phyloP scores from a whole-genome alignment of 2,888 invertebrate genomes.

The Seira musarum region DNA sequence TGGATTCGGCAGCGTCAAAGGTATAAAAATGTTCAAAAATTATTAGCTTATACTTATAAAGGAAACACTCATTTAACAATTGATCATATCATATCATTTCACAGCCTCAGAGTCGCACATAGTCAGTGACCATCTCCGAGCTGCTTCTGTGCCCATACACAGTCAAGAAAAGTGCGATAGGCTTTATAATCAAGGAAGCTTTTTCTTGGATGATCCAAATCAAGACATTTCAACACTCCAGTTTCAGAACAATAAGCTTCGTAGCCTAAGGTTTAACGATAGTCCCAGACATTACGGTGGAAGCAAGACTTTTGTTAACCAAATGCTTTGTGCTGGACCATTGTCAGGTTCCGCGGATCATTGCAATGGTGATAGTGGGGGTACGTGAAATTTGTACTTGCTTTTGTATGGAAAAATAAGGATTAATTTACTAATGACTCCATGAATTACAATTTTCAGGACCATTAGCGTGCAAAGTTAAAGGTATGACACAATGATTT shows the following conservation, averaged over 20 bases:
- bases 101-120: constrained; percentile 38
- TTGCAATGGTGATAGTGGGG: constrained; percentile 55
- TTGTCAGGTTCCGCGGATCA: constrained; percentile 74
- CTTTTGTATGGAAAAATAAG: constrained; percentile 84
- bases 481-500: constrained; percentile 46
- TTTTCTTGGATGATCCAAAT: constrained; percentile 17
- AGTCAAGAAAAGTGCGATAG: constrained; percentile 50
- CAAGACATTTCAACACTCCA: constrained; percentile 17
- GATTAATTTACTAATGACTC: not conserved
- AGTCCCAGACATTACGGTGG: constrained; percentile 74
- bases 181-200: constrained; percentile 44
- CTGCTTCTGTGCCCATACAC: constrained; percentile 60
- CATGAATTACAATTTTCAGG: constrained; percentile 73
- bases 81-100: no score
- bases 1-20: constrained; percentile 83
- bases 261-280: constrained; percentile 21
- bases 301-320: constrained; percentile 72
- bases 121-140: constrained; percentile 54
- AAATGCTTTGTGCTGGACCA: constrained; percentile 86
- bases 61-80: no score
- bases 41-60: no score
- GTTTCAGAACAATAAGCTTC: constrained; percentile 31
- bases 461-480: constrained; percentile 74
- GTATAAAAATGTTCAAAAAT: constrained; percentile 72
- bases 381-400: constrained; percentile 75